These are phyloP conservation scores for Hemiscyllium ocellatum DNA, from an alignment of 2,113 vertebrate genomes.

Conservation along the genomic window DNA sequence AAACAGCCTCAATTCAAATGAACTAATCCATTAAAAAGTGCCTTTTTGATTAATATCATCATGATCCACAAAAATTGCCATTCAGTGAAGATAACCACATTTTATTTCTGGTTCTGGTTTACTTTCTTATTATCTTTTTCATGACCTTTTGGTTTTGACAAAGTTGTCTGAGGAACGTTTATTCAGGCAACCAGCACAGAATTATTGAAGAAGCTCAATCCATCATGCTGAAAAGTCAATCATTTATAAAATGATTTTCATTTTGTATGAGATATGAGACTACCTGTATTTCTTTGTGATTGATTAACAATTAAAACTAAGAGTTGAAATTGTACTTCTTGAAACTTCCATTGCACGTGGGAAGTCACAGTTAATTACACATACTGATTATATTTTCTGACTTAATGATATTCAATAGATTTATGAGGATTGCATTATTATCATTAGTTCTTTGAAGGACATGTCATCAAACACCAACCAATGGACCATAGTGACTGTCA, in stretches of 20 bases:
- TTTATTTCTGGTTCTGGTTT: neutral
- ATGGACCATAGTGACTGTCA: neutral
- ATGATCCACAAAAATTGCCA: neutral
- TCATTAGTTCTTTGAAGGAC: neutral
- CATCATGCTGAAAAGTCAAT: constrained; percentile 31
- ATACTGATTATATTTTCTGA: neutral
- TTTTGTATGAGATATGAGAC: neutral
- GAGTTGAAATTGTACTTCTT: neutral
- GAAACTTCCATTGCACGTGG: neutral
- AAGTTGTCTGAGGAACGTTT: neutral
- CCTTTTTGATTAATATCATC: neutral
- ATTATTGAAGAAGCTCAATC: neutral
- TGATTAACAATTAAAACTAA: neutral
- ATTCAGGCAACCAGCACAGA: neutral
- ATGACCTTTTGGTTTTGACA: constrained; percentile 23
- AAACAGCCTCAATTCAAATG: neutral
- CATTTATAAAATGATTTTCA: constrained; percentile 13
- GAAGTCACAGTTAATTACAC: neutral
- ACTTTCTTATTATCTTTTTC: neutral
- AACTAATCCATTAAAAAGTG: neutral
- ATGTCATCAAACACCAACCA: neutral
- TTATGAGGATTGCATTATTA: neutral
- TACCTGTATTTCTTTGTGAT: neutral
- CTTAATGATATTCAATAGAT: neutral
- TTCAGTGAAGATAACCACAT: neutral